Evolutionary conservation across 1,140 invertebrate species (phyloP), one percentile per base, ranked within the genome.

Genomic region (Orussus abietinus): DNA sequence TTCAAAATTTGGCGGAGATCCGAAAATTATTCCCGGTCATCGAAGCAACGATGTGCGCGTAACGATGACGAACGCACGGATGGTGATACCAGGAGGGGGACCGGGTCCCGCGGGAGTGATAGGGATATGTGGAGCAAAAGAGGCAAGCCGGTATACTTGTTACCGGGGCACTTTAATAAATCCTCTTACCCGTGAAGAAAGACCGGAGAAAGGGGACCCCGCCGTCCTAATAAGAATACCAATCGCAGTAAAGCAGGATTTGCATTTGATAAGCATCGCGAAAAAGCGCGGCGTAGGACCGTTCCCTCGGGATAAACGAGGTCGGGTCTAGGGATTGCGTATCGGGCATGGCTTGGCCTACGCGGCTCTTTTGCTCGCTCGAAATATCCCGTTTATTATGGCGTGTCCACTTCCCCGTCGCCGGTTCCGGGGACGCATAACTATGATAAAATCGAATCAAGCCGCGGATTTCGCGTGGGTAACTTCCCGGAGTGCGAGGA

Each of bases 181-280:
- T 59, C 57, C 48, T 59, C 49, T 50, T 55, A 53, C 33, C 5
- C 17, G 14, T 19, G 19, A 10, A 12, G 20, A 32, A 30, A 12
- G 15, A 26, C 18, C 34, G 13, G 18, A 45, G 18, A 33, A 33
- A 38, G 34, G 20, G 34, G 17, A n/a, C n/a, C n/a, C n/a, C n/a
- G n/a, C n/a, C n/a, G n/a, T n/a, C 44, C 54, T 67, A 71, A 68
- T 68, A 67, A 67, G 63, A 69, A 71, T 68, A 49, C 56, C 62
- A 69, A 68, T 67, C 53, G 65, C 59, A 64, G 62, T 71, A 68
- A 69, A 71, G 57, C 57, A 67, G 64, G 62, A 63, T 68, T 71
- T 71, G 58, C 65, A 64, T 63, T 62, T 63, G 62, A 67, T 68
- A 68, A 69, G 58, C 51, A 56, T 57, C 53, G 48, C 57, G 57